Percentiles rank a stretch among this genome's conserved stretches.
These are phyloP conservation scores for Drosophila cognata DNA, from an alignment of 2,888 invertebrate genomes.

Conservation along the genomic window DNA sequence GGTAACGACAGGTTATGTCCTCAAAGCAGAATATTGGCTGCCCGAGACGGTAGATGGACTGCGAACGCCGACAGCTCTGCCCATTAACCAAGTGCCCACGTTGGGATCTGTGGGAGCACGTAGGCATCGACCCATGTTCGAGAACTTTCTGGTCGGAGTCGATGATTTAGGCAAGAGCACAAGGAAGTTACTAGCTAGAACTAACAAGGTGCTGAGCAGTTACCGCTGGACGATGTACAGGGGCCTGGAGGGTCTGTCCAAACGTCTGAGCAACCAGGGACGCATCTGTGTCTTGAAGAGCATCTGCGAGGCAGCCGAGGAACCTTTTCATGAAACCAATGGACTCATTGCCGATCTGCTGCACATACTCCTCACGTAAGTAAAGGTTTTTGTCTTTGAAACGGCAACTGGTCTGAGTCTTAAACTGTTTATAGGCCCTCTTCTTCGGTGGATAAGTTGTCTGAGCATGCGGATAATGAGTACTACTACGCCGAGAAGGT, in stretches of 20 bases:
- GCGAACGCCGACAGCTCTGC: constrained; percentile 61
- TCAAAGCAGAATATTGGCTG: constrained; percentile 83
- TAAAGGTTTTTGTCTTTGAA: constrained; percentile 41
- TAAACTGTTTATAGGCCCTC: constrained; percentile 87
- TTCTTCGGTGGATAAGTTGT: constrained; percentile 88
- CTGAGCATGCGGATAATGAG: constrained; percentile 89
- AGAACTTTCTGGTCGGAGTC: constrained; percentile 67
- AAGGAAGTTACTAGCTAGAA: constrained; percentile 54
- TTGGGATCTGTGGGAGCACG: constrained; percentile 59
- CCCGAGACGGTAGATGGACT: constrained; percentile 74
- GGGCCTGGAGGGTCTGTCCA: constrained; percentile 77
- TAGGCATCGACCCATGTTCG: constrained; percentile 63
- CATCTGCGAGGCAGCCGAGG: constrained; percentile 91
- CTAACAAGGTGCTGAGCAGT: constrained; percentile 69
- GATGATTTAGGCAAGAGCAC: constrained; percentile 68
- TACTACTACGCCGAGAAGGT: constrained; percentile 90
- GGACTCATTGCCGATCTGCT: constrained; percentile 91
- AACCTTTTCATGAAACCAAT: constrained; percentile 89
- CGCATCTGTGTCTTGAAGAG: constrained; percentile 90
- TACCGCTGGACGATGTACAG: constrained; percentile 83
- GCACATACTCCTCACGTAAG: constrained; percentile 91
- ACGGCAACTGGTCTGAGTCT: not conserved
- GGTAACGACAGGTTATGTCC: constrained; percentile 83
- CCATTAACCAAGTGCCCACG: constrained; percentile 62
- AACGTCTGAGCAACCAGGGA: constrained; percentile 88